Evolutionary conservation across 2,113 vertebrate species (phyloP), one percentile per base, ranked within the genome.

Genomic region (Chauna torquata): DNA sequence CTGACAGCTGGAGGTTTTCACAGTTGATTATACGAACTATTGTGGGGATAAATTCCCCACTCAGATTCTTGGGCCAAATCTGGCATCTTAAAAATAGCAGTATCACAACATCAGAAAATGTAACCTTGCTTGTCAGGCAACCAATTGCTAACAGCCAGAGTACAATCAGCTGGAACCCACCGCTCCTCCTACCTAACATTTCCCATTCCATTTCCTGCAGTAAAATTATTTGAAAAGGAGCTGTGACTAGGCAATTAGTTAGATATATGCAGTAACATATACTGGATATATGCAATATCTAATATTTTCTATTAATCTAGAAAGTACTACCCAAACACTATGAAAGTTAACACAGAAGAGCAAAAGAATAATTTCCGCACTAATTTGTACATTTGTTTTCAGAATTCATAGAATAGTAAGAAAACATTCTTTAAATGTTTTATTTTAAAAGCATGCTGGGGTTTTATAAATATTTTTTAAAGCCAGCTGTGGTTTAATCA

Each of bases 401-500:
- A 14, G 42, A 71, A 62, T 66, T 74, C 79, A 44, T 50, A 70
- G 70, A 86, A 40, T n/a, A n/a, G n/a, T n/a, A n/a, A n/a, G n/a
- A n/a, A n/a, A n/a, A n/a, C n/a, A n/a, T 11, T 64, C 55, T 70
- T 27, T 42, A 42, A 1, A 4, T 86, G n/a, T 78, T 86, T 93
- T 84, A 32, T 64, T 82, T 89, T 81, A 72, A 93, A 90, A 84
- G 52, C 47, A 65, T 86, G 40, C 52, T 91, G 57, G 28, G 44
- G 23, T 70, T 95, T 86, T 86, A 66, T 45, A 81, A 90, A 74
- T 78, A 74, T 74, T 93, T 93, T 93, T 80, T 44, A 96, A 94
- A 96, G 85, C 58, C 76, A 93, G 76, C 75, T 94, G 85, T 80
- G 71, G 54, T 90, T 93, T 93, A 93, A 94, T 96, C 91, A 95